Evolutionary conservation across 2,888 invertebrate genomes (phyloP).

Genomic region (Dione juno): DNA sequence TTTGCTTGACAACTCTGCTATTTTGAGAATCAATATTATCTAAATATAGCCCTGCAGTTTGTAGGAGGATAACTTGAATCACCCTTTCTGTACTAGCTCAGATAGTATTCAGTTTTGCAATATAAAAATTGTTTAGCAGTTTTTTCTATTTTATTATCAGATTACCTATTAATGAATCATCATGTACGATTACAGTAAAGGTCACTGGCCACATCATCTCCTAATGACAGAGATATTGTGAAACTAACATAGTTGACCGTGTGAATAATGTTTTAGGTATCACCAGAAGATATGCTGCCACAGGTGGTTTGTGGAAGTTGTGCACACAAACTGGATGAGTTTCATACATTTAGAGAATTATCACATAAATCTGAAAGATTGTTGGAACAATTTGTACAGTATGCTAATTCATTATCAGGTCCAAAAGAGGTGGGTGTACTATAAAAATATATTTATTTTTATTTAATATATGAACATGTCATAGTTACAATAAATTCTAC

Average conservation of each 20-base stretch:
- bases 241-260: constrained; percentile 53
- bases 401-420: constrained; percentile 87
- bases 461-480: constrained; percentile 30
- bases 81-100: constrained; percentile 56
- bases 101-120: constrained; percentile 37
- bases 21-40: constrained; percentile 80
- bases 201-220: constrained; percentile 50
- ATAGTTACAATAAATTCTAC: constrained; percentile 31
- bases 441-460: constrained; percentile 44
- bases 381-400: constrained; percentile 89
- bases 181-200: constrained; percentile 67
- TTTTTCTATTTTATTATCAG: constrained; percentile 66
- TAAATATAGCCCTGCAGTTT: constrained; percentile 78
- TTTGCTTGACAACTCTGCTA: constrained; percentile 59
- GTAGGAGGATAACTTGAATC: constrained; percentile 68
- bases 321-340: constrained; percentile 88
- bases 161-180: constrained; percentile 71
- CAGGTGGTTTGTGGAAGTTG: constrained; percentile 90
- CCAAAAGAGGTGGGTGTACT: constrained; percentile 84
- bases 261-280: constrained; percentile 84
- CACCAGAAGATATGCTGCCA: constrained; percentile 89
- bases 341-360: constrained; percentile 89
- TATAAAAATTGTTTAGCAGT: constrained; percentile 43
- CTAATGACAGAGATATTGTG: constrained; percentile 59
- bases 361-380: constrained; percentile 90